Conservation (phyloP, 92 coral and sea anemone species). For the Blastomussa wellsi region DNA sequence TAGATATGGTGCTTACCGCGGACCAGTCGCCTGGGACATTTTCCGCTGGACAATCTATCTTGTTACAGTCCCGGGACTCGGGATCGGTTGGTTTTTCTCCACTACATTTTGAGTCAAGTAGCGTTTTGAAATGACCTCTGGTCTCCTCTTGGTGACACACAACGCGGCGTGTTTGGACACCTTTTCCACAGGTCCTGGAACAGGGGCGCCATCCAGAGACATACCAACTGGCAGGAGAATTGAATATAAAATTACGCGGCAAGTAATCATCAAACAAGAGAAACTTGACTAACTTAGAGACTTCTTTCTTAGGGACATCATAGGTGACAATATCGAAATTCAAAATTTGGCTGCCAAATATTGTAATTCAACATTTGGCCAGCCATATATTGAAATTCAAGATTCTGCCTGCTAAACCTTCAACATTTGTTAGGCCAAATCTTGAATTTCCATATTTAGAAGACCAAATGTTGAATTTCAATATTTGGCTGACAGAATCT, state of each 20-base stretch:
- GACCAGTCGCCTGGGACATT: conserved; percentile 78
- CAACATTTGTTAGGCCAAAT: too few species aligned
- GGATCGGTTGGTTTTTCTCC: conserved; percentile 54
- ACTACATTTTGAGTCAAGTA: conserved; percentile 56
- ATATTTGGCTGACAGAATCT: too few species aligned
- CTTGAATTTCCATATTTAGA: too few species aligned
- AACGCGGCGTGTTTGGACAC: conserved; percentile 71
- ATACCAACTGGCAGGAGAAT: conserved; percentile 60
- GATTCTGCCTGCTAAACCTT: too few species aligned
- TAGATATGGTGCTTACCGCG: conserved; percentile 55
- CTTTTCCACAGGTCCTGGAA: conserved; percentile 89
- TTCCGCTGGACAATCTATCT: conserved; percentile 83
- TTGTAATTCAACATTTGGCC: too few species aligned
- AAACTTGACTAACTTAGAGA: too few species aligned
- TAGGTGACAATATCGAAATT: too few species aligned
- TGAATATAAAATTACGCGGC: background rate
- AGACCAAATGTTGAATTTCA: too few species aligned
- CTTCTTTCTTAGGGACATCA: too few species aligned
- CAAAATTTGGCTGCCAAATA: too few species aligned
- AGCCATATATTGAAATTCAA: too few species aligned
- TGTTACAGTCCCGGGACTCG: conserved; percentile 63
- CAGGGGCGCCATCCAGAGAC: conserved; percentile 88
- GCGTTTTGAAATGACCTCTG: conserved; percentile 57
- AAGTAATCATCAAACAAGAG: too few species aligned
- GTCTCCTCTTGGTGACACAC: conserved; percentile 71